phyloP scores from a whole-genome alignment of 2,888 invertebrate species.

The Drosophila meridionalis region DNA sequence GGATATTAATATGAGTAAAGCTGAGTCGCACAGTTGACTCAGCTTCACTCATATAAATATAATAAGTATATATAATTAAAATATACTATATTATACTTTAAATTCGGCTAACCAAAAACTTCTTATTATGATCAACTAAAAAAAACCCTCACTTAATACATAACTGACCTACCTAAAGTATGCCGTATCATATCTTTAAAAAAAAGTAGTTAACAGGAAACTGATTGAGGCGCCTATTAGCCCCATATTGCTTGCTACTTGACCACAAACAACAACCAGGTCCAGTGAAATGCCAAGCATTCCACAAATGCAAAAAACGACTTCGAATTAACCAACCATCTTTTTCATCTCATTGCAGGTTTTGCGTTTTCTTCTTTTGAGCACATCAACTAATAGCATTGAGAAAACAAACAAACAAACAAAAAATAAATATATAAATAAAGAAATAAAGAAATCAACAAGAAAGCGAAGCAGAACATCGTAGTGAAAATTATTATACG shows the following conservation, averaged over 20 bases:
- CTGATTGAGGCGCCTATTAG: slow-evolving; percentile 14
- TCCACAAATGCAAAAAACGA: slow-evolving; percentile 18
- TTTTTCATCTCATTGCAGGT: slow-evolving; percentile 63
- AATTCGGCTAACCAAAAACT: not conserved
- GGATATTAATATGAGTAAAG: not conserved
- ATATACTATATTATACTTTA: no score
- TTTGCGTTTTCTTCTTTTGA: slow-evolving; percentile 74
- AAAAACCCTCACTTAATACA: not conserved
- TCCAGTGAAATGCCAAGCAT: slow-evolving; percentile 25
- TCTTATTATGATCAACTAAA: not conserved
- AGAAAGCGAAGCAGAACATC: slow-evolving; percentile 4
- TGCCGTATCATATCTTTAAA: not conserved
- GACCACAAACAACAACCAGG: slow-evolving; percentile 12
- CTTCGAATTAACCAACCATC: slow-evolving; percentile 32
- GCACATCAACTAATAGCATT: slow-evolving; percentile 70
- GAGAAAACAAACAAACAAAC: slow-evolving; percentile 39
- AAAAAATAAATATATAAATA: slow-evolving; percentile 18
- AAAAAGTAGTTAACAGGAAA: not conserved
- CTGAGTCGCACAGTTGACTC: no score
- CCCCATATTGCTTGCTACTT: slow-evolving; percentile 6
- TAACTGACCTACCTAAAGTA: not conserved
- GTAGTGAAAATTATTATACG: slow-evolving; percentile 60
- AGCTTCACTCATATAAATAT: no score
- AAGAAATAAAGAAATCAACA: slow-evolving; percentile 27
- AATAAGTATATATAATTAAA: no score